A percentile compares a stretch with the other conserved stretches of the same genome.
Conservation (phyloP, 2,888 invertebrate genomes). For the Rugalucina vietnamica region DNA sequence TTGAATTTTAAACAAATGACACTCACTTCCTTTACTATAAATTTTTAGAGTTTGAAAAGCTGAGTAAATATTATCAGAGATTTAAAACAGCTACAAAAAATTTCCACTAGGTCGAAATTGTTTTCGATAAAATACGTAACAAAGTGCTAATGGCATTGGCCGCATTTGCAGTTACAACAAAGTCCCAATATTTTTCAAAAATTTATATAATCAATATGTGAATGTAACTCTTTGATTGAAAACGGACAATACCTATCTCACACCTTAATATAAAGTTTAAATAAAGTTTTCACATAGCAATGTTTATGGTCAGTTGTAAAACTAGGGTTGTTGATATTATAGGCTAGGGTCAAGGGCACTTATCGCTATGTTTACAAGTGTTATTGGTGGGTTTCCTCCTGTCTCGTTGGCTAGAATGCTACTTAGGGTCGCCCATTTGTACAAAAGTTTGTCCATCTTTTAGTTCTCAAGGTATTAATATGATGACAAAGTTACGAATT, state of each 20-base stretch:
- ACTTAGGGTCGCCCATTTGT: no score
- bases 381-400: background rate
- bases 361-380: background rate
- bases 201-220: no score
- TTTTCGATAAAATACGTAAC: background rate
- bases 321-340: background rate
- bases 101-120: background rate
- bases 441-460: no score
- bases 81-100: background rate
- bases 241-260: no score
- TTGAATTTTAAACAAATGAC: conserved; percentile 1
- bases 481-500: no score
- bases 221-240: no score
- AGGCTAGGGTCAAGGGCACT: background rate
- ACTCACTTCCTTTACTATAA: conserved; percentile 1
- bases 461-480: no score
- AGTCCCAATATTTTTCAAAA: no score
- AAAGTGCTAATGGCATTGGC: background rate
- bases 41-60: background rate
- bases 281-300: background rate
- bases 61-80: conserved; percentile 12
- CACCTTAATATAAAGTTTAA: background rate
- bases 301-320: conserved; percentile 1
- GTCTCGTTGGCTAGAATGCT: background rate
- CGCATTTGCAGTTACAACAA: no score